phyloP scores from a whole-genome alignment of 2,113 vertebrate genomes.

The Dromas ardeola region DNA sequence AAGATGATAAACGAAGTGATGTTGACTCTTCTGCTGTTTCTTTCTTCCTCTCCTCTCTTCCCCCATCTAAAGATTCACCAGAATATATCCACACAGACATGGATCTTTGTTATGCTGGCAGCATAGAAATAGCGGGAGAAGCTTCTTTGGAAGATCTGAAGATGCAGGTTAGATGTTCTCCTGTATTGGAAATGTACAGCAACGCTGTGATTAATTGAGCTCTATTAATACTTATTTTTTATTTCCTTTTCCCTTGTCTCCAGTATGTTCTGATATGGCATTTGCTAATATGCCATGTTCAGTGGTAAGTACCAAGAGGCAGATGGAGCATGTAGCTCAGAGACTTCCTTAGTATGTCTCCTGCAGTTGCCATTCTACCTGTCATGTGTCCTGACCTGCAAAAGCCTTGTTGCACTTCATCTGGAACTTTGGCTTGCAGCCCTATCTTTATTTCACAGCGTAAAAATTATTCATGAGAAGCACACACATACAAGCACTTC shows the following conservation, averaged over 20 bases:
- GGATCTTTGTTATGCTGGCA: constrained; percentile 77
- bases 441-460: constrained; percentile 13
- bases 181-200: neutral
- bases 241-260: constrained; percentile 61
- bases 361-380: constrained; percentile 5
- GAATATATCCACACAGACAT: neutral
- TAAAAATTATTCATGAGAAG: neutral
- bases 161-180: constrained; percentile 81
- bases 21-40: neutral
- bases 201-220: neutral
- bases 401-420: constrained; percentile 45
- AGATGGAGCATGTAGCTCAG: neutral
- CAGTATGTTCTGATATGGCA: constrained; percentile 71
- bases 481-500: neutral
- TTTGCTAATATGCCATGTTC: constrained; percentile 64
- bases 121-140: constrained; percentile 86
- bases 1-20: neutral
- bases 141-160: constrained; percentile 87
- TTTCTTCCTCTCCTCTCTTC: neutral
- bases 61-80: constrained; percentile 19
- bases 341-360: neutral
- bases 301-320: constrained; percentile 68
- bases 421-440: neutral
- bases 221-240: constrained; percentile 52
- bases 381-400: neutral